Evolutionary conservation across 1,140 invertebrate genomes (phyloP).

Genomic region (Drosophila micromelanica): DNA sequence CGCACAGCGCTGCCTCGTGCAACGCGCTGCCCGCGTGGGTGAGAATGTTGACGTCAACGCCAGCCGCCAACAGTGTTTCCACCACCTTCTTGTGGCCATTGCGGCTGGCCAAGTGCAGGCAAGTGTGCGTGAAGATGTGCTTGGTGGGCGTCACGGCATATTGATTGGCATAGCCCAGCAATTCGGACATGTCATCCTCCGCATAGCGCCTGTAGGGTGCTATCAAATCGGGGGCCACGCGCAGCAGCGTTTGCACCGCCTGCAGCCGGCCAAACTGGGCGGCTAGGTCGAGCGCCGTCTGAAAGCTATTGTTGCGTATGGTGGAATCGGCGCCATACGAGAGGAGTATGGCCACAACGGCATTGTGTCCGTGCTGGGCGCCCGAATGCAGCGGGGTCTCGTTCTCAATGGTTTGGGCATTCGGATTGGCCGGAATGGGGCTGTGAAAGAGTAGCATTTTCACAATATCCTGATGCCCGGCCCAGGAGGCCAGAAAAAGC

Average conservation of each 20-base stretch:
- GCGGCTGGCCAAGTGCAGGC: slow-evolving; percentile 95
- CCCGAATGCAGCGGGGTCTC: slow-evolving; percentile 97
- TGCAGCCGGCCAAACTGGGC: slow-evolving; percentile 95
- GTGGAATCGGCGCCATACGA: slow-evolving; percentile 95
- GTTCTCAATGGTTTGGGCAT: slow-evolving; percentile 94
- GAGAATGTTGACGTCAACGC: slow-evolving; percentile 95
- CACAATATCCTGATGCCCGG: slow-evolving; percentile 93
- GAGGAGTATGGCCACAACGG: slow-evolving; percentile 93
- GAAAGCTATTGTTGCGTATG: slow-evolving; percentile 94
- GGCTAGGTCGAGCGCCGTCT: slow-evolving; percentile 96
- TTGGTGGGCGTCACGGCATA: slow-evolving; percentile 63
- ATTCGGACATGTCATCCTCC: slow-evolving; percentile 26
- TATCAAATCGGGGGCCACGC: slow-evolving; percentile 91
- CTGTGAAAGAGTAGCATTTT: slow-evolving; percentile 90
- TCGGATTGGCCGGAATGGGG: slow-evolving; percentile 91
- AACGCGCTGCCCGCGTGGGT: slow-evolving; percentile 95
- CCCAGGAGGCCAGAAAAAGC: slow-evolving; percentile 95
- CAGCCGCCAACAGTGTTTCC: slow-evolving; percentile 91
- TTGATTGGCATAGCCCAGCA: slow-evolving; percentile 44
- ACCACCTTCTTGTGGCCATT: slow-evolving; percentile 95
- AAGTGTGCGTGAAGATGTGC: slow-evolving; percentile 91
- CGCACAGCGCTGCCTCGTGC: slow-evolving; percentile 97
- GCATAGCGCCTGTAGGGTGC: slow-evolving; percentile 85
- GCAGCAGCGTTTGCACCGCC: slow-evolving; percentile 93
- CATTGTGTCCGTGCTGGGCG: slow-evolving; percentile 96